Base-by-base conservation (phyloP, 2,113 vertebrate species). In the Cyprinus carpio region DNA sequence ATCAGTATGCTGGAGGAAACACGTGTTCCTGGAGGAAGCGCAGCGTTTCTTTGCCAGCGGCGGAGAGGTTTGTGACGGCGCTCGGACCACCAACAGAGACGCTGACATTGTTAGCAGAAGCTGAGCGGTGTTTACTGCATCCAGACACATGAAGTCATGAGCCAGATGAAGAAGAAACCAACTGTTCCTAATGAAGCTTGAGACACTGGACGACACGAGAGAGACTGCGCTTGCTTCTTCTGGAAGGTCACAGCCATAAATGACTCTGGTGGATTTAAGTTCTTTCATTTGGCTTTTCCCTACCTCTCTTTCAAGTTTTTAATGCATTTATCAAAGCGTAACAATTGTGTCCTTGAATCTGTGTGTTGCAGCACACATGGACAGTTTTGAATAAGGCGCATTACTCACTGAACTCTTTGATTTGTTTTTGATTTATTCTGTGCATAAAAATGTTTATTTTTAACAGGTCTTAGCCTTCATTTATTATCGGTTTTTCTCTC, bases 81-180 rank as follows among this genome's bases (percentile, higher is more conserved):
- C 18, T n/a, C 56, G 83, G 93, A 94, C 94, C 94, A 94, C 93
- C 93, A 92, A 89, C 92, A 87, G 54, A 56, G 54, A 56, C 54
- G 6, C 54, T 56, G 54, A 56, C 89, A 85, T 74, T 87, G 87
- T 90, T 93, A 92, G 93, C 93, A 92, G 54, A 56, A 56, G 54
- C 54, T 7, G 18, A 56, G 54, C 54, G 18, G 91, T 34, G 65
- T 69, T 69, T 20, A 20, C 29, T 18, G 7, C 31, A 69, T 69
- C 31, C 31, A 20, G 18, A 18, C 31, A 34, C 16, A 18, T 37
- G 65, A 69, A 23, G 65, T 37, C 65, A 29, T 65, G 51, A 89
- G 89, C 91, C 87, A 87, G 89, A 89, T 88, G 91, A 90, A 87
- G 85, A 88, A 88, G 84, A 85, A 90, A 90, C 79, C 56, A 81